Percentiles rank a stretch among this genome's conserved stretches.
phyloP scores from a whole-genome alignment of 2,888 invertebrate species.

The Stenodera caucasica region DNA sequence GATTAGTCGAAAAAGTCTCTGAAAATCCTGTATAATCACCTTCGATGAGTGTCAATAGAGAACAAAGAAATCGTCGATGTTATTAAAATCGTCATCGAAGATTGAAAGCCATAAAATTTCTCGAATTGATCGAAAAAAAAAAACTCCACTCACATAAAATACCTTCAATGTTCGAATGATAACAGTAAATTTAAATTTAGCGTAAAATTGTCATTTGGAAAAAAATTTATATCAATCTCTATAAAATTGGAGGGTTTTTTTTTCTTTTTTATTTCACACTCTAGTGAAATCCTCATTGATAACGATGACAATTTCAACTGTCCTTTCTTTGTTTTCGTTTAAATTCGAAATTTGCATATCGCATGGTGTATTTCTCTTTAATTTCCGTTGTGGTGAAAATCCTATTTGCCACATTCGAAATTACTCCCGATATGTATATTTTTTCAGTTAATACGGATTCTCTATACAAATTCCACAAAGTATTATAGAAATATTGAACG shows the following conservation, averaged over 20 bases:
- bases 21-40: too few species aligned
- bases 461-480: background rate
- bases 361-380: constrained; percentile 8
- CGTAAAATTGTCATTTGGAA: constrained; percentile 4
- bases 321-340: constrained; percentile 4
- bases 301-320: constrained; percentile 9
- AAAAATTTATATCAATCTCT: background rate
- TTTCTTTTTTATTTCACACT: background rate
- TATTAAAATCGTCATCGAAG: too few species aligned
- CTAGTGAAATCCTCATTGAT: constrained; percentile 4
- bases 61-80: too few species aligned
- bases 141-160: too few species aligned
- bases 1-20: too few species aligned
- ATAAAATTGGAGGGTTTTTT: background rate
- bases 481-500: too few species aligned
- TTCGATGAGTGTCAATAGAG: too few species aligned
- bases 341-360: constrained; percentile 11
- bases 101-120: too few species aligned
- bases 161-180: background rate
- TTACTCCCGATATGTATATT: background rate
- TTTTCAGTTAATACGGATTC: constrained; percentile 7
- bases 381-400: constrained; percentile 7
- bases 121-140: too few species aligned
- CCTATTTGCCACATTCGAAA: background rate
- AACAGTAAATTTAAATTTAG: background rate